phyloP scores from a whole-genome alignment of 2,888 invertebrate genomes.

The Dinocampus coccinellae region DNA sequence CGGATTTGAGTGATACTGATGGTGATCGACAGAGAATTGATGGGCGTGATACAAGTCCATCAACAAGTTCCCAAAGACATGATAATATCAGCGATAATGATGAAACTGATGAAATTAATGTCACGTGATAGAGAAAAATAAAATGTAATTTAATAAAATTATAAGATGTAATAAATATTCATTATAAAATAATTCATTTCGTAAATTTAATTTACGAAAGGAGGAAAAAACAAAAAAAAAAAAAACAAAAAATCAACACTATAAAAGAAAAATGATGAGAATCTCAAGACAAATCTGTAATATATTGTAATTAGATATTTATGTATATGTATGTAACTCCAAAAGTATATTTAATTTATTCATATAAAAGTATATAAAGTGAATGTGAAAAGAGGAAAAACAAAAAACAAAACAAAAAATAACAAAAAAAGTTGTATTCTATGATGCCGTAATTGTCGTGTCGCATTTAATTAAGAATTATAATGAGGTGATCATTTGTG shows the following conservation, averaged over 20 bases:
- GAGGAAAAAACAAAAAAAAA: neutral
- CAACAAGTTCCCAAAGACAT: slow-evolving; percentile 65
- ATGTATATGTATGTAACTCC: slow-evolving; percentile 52
- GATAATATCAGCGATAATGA: slow-evolving; percentile 71
- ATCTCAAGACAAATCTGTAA: slow-evolving; percentile 54
- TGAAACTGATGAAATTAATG: slow-evolving; percentile 87
- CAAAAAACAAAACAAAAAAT: no score
- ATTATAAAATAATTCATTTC: neutral
- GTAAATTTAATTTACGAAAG: slow-evolving; percentile 13
- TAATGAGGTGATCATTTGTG: slow-evolving; percentile 48
- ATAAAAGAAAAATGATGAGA: slow-evolving; percentile 2
- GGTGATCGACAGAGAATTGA: slow-evolving; percentile 80
- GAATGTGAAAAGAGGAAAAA: slow-evolving; percentile 43
- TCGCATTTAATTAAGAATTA: slow-evolving; percentile 32
- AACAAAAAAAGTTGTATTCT: slow-evolving; percentile 44
- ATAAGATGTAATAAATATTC: neutral
- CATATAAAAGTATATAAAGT: slow-evolving; percentile 28
- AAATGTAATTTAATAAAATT: slow-evolving; percentile 28
- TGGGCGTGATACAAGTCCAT: slow-evolving; percentile 68
- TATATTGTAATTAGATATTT: slow-evolving; percentile 67
- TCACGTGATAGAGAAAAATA: slow-evolving; percentile 78
- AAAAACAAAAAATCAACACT: slow-evolving; percentile 10
- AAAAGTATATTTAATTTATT: slow-evolving; percentile 48
- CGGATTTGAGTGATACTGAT: slow-evolving; percentile 91
- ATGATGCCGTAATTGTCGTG: slow-evolving; percentile 45